Percentiles rank a stretch among this genome's conserved stretches.
Evolutionary conservation across 2,888 invertebrate genomes (phyloP).

Genomic region (Trachelus troglodyta): DNA sequence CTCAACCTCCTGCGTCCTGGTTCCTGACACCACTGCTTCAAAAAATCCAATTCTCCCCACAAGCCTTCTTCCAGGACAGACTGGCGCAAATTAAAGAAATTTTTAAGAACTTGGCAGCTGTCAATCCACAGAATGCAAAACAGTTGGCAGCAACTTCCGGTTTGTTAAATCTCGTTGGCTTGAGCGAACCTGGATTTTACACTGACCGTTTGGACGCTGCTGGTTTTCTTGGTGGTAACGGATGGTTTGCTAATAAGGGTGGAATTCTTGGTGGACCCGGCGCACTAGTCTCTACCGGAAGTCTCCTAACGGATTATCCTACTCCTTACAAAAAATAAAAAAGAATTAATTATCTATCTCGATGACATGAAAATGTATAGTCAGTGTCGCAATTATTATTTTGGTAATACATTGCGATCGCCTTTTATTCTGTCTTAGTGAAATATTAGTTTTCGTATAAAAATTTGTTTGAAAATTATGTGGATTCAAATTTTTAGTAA

Average conservation of each 20-base stretch:
- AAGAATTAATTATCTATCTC: too few relatives aligned
- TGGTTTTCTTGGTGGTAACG: constrained; percentile 56
- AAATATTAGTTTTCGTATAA: too few relatives aligned
- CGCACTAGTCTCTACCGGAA: constrained; percentile 54
- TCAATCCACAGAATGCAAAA: background rate
- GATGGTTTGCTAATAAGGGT: constrained; percentile 58
- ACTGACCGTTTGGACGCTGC: constrained; percentile 47
- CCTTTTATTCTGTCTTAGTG: too few relatives aligned
- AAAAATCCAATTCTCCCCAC: constrained; percentile 46
- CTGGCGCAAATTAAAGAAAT: constrained; percentile 36
- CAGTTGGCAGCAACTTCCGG: constrained; percentile 28
- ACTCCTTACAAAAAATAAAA: constrained; percentile 46
- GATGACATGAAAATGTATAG: background rate
- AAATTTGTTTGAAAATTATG: too few relatives aligned
- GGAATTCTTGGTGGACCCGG: constrained; percentile 57
- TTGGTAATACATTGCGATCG: too few relatives aligned
- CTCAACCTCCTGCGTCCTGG: constrained; percentile 26
- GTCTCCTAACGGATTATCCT: constrained; percentile 54
- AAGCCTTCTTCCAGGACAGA: constrained; percentile 45
- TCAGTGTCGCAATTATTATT: background rate
- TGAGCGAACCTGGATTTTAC: constrained; percentile 48
- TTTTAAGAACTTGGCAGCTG: constrained; percentile 32
- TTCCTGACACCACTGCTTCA: constrained; percentile 43
- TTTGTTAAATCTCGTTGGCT: constrained; percentile 40
- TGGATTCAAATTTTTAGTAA: too few relatives aligned